phyloP scores from a whole-genome alignment of 2,797 vertebrate genomes.

The Coracias cyanogaster region DNA sequence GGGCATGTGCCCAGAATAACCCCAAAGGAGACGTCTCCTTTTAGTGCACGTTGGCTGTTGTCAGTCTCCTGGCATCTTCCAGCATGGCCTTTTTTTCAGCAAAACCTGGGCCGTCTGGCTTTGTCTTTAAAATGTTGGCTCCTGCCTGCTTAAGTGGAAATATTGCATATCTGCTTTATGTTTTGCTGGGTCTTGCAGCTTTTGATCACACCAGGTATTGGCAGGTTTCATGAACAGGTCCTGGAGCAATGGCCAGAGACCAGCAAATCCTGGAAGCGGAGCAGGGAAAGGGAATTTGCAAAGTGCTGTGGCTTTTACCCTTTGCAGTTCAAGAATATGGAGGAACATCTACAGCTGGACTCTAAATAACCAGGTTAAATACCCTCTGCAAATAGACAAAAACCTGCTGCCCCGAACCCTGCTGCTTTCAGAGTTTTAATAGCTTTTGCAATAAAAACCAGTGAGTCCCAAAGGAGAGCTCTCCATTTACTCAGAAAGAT shows the following conservation, averaged over 20 bases:
- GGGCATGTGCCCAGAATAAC: not conserved
- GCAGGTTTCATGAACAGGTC: not conserved
- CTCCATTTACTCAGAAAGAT: constrained; percentile 54
- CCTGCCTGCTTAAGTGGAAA: not conserved
- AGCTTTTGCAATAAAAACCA: constrained; percentile 59
- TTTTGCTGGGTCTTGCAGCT: not conserved
- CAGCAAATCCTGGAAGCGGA: constrained; percentile 7
- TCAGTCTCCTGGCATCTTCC: not conserved
- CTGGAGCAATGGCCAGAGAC: not conserved
- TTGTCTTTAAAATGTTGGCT: not conserved
- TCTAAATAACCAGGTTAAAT: constrained; percentile 69
- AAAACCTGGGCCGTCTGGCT: not conserved
- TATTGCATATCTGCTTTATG: not conserved
- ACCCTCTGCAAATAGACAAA: constrained; percentile 37
- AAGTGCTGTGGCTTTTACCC: not conserved
- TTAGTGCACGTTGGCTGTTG: not conserved
- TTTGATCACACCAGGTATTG: not conserved
- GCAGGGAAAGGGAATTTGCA: not conserved
- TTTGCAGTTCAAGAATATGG: not conserved
- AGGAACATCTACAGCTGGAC: constrained; percentile 36
- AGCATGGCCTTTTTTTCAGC: not conserved
- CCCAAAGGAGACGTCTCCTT: not conserved
- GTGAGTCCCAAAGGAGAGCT: constrained; percentile 53
- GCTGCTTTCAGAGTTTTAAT: constrained; percentile 67
- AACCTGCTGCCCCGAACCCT: constrained; percentile 60